These are phyloP conservation scores for Drosophila kanekoi DNA, from an alignment of 2,888 invertebrate species.

Conservation along the genomic window DNA sequence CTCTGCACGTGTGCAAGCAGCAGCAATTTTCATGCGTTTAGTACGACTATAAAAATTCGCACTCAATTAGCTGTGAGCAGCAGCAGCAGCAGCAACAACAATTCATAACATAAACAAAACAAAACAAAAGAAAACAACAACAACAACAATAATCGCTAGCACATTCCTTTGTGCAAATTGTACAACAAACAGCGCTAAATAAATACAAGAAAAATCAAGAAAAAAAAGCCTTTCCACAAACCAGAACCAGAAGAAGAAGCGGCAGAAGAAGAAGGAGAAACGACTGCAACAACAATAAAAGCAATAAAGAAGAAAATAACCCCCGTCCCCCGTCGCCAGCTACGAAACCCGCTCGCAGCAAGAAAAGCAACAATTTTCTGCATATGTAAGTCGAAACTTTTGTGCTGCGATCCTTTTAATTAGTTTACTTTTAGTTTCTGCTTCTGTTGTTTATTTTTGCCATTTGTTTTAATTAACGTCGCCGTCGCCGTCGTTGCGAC, in stretches of 20 bases:
- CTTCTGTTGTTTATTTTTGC: conserved; percentile 66
- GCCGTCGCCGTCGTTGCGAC: conserved; percentile 19
- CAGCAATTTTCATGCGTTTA: conserved; percentile 44
- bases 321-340: not conserved
- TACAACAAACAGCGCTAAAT: conserved; percentile 47
- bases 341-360: conserved; percentile 23
- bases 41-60: conserved; percentile 54
- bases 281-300: conserved; percentile 2
- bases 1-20: conserved; percentile 35
- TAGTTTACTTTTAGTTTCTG: conserved; percentile 68
- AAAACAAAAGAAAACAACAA: conserved; percentile 21
- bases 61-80: conserved; percentile 53
- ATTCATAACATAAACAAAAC: conserved; percentile 50
- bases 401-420: conserved; percentile 69
- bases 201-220: conserved; percentile 36
- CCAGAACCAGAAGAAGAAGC: conserved; percentile 16
- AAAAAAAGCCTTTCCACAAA: conserved; percentile 35
- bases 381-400: conserved; percentile 73
- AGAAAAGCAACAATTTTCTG: conserved; percentile 63
- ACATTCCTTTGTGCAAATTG: conserved; percentile 58
- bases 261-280: not conserved
- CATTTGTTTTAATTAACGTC: conserved; percentile 72
- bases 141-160: conserved; percentile 31
- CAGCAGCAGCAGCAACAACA: conserved; percentile 14
- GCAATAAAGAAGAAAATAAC: conserved; percentile 24